A percentile compares a stretch with the other conserved stretches of the same genome.
Evolutionary conservation across 2,888 invertebrate species (phyloP).

Genomic region (Macrostomum cliftonense): DNA sequence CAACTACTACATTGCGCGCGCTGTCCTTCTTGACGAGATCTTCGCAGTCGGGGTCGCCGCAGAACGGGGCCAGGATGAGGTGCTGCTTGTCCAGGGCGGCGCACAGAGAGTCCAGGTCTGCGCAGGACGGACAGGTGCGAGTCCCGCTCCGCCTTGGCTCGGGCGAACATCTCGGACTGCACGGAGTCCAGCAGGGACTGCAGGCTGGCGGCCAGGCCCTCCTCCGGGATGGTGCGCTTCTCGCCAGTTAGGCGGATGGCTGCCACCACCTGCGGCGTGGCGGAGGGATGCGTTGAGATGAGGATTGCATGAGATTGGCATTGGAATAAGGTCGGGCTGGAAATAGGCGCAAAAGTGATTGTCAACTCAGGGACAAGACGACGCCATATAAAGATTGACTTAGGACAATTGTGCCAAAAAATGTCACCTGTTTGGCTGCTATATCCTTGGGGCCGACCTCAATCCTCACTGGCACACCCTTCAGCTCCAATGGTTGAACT

Average conservation of each 20-base stretch:
- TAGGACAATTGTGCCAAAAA: too few relatives aligned
- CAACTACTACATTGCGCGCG: slow-evolving; percentile 45
- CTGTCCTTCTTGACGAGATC: slow-evolving; percentile 87
- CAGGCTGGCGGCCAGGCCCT: slow-evolving; percentile 62
- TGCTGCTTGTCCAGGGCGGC: slow-evolving; percentile 63
- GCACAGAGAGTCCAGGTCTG: slow-evolving; percentile 63
- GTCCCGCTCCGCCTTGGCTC: slow-evolving; percentile 59
- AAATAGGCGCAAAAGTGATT: too few relatives aligned
- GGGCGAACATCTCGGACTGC: slow-evolving; percentile 30
- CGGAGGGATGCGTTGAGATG: too few relatives aligned
- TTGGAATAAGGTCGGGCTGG: too few relatives aligned
- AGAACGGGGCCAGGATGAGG: slow-evolving; percentile 81
- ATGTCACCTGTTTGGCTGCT: slow-evolving; percentile 58
- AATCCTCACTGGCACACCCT: slow-evolving; percentile 77
- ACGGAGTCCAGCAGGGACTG: slow-evolving; percentile 51
- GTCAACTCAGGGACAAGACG: too few relatives aligned
- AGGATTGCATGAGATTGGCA: too few relatives aligned
- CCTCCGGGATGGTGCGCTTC: slow-evolving; percentile 52
- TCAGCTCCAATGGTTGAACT: slow-evolving; percentile 89
- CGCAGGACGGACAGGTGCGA: slow-evolving; percentile 51
- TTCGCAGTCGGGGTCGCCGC: slow-evolving; percentile 70
- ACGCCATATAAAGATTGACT: too few relatives aligned
- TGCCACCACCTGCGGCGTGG: slow-evolving; percentile 44
- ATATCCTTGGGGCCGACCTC: slow-evolving; percentile 91
- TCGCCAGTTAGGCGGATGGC: slow-evolving; percentile 71